Evolutionary conservation across 2,888 invertebrate genomes (phyloP).

Genomic region (Amiota minor): DNA sequence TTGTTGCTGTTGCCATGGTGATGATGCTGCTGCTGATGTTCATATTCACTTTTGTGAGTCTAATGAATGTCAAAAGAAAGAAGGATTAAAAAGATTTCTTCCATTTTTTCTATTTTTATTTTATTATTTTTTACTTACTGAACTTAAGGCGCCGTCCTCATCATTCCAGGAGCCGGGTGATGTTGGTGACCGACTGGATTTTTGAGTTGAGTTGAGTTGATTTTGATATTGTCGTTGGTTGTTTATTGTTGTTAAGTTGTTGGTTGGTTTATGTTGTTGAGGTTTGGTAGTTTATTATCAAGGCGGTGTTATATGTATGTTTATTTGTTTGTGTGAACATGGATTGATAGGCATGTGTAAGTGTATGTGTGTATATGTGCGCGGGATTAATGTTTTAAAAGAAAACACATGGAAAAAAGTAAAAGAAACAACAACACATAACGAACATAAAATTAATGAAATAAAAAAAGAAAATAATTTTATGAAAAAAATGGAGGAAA

Average conservation of each 20-base stretch:
- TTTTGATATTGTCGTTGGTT: conserved; percentile 31
- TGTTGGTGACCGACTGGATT: conserved; percentile 70
- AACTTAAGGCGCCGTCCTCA: conserved; percentile 71
- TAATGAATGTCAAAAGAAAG: conserved; percentile 39
- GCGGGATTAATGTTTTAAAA: conserved; percentile 55
- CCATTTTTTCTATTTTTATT: neutral
- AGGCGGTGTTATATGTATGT: neutral
- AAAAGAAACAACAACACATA: conserved; percentile 52
- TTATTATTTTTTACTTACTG: conserved; percentile 62
- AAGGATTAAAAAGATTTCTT: conserved; percentile 9
- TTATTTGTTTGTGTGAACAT: conserved; percentile 26
- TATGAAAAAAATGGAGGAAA: conserved; percentile 45
- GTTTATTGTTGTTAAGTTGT: conserved; percentile 36
- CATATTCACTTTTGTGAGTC: conserved; percentile 69
- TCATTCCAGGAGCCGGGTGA: conserved; percentile 73
- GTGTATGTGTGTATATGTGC: conserved; percentile 45
- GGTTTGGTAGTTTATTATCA: neutral
- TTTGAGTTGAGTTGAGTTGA: conserved; percentile 25
- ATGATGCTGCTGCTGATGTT: conserved; percentile 54
- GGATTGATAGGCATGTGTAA: conserved; percentile 27
- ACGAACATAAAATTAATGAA: conserved; percentile 51
- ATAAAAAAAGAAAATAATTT: conserved; percentile 36
- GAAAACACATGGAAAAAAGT: conserved; percentile 57
- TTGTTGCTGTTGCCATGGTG: conserved; percentile 50
- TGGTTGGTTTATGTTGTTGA: conserved; percentile 36